These are phyloP conservation scores for Epizoanthus scotinus DNA, from an alignment of 92 coral and sea anemone genomes.

Conservation along the genomic window DNA sequence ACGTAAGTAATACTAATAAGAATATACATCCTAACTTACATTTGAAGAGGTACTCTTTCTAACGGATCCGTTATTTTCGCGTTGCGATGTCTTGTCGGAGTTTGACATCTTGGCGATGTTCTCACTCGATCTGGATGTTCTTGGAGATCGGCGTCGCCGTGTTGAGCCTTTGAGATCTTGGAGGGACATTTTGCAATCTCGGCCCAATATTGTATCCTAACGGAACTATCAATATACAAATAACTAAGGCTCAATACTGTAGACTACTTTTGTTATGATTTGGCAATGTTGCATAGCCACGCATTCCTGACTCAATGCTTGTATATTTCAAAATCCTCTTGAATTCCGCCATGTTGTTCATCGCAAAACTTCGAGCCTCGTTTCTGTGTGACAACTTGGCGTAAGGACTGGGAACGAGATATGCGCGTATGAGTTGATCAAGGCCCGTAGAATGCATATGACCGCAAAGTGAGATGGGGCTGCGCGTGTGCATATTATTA, in stretches of 20 bases:
- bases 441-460: too few species aligned
- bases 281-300: not conserved
- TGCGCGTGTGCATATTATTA: too few species aligned
- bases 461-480: too few species aligned
- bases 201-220: not conserved
- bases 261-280: not conserved
- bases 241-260: slow-evolving; percentile 6
- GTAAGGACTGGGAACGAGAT: slow-evolving; percentile 24
- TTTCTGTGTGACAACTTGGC: not conserved
- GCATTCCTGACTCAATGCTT: not conserved
- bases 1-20: too few species aligned
- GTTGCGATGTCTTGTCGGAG: slow-evolving; percentile 25
- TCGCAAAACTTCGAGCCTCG: slow-evolving; percentile 15
- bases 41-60: slow-evolving; percentile 25
- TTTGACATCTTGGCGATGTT: slow-evolving; percentile 39
- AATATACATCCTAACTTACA: slow-evolving; percentile 4
- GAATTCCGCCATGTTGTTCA: slow-evolving; percentile 21
- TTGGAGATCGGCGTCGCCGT: slow-evolving; percentile 40
- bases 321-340: not conserved
- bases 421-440: too few species aligned
- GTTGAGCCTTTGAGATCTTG: slow-evolving; percentile 28
- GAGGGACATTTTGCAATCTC: slow-evolving; percentile 11
- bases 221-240: not conserved
- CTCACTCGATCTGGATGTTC: slow-evolving; percentile 33
- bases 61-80: slow-evolving; percentile 28